Evolutionary conservation across 2,888 invertebrate genomes (phyloP).

Genomic region (Ophonus ardosiacus): DNA sequence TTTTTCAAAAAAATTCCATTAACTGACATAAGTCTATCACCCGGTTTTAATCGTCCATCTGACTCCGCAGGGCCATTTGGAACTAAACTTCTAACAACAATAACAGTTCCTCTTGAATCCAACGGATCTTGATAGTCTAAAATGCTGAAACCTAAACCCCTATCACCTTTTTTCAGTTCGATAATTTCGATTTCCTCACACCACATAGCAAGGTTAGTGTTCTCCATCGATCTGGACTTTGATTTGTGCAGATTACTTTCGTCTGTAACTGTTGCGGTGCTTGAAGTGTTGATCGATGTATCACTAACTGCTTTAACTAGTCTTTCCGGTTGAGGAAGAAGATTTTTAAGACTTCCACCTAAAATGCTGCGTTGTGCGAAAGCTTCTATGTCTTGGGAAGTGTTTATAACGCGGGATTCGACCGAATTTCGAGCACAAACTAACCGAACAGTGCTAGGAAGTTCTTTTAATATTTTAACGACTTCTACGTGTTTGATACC

Average conservation of each 20-base stretch:
- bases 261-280: conserved; percentile 87
- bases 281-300: conserved; percentile 92
- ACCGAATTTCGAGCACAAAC: conserved; percentile 88
- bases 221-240: conserved; percentile 95
- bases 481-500: conserved; percentile 98
- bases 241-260: conserved; percentile 81
- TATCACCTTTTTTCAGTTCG: conserved; percentile 94
- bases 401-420: conserved; percentile 84
- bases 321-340: conserved; percentile 77
- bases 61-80: conserved; percentile 98
- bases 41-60: conserved; percentile 96
- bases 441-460: conserved; percentile 93
- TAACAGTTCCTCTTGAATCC: conserved; percentile 96
- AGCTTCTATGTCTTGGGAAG: conserved; percentile 87
- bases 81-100: conserved; percentile 97
- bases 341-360: conserved; percentile 91
- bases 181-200: conserved; percentile 95
- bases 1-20: conserved; percentile 94
- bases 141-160: conserved; percentile 98
- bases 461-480: conserved; percentile 94
- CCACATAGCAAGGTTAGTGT: conserved; percentile 98
- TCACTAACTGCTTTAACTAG: conserved; percentile 93
- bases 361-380: conserved; percentile 90
- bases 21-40: conserved; percentile 94
- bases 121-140: conserved; percentile 98